Conservation (phyloP, 2,797 vertebrate species). For the Gallinago stenura region DNA sequence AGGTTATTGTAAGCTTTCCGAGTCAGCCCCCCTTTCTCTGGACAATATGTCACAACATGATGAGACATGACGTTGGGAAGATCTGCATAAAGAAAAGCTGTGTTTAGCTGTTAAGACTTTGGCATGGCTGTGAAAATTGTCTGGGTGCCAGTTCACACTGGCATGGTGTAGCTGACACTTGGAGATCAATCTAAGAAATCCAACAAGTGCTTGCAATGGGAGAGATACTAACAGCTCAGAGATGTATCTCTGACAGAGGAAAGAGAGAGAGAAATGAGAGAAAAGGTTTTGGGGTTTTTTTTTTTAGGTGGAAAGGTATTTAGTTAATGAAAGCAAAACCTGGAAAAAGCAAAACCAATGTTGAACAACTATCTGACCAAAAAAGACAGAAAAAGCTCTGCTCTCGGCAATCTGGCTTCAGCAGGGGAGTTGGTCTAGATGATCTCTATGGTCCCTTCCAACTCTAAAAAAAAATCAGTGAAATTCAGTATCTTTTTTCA, state of each 20-base stretch:
- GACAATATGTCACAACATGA: not conserved
- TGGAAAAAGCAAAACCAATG: not conserved
- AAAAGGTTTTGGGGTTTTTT: not conserved
- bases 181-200: not conserved
- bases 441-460: too few species aligned
- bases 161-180: not conserved
- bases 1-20: not conserved
- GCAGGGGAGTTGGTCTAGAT: too few species aligned
- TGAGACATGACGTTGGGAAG: not conserved
- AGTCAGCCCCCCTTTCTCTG: not conserved
- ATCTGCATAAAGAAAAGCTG: not conserved
- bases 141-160: not conserved
- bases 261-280: not conserved
- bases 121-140: not conserved
- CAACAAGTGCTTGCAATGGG: not conserved
- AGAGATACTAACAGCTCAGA: not conserved
- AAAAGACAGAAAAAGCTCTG: not conserved
- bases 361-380: not conserved
- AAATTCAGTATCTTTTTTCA: not conserved
- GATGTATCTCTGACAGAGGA: not conserved
- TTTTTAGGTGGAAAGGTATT: not conserved
- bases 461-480: too few species aligned
- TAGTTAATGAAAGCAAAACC: not conserved
- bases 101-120: not conserved
- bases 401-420: too few species aligned